Base-by-base conservation (phyloP, 1,140 invertebrate genomes). In the Drosophila suzukii region DNA sequence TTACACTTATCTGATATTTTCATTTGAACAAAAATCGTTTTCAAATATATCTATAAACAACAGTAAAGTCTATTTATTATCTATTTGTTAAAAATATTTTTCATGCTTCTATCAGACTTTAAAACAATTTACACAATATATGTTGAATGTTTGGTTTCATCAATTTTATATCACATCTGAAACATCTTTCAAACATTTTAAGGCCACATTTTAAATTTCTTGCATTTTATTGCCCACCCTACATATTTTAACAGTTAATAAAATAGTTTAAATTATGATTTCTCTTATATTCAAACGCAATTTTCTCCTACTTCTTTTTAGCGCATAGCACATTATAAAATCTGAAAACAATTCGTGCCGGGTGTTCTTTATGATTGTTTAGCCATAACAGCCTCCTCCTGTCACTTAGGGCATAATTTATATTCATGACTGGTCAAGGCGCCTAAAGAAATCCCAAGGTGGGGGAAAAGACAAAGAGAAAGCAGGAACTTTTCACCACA, bases 381-480 rank as follows among this genome's bases (percentile, higher is more conserved):
- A 62, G 56, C 49, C 58, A 47, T 46, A 65, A 59, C 43, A 44
- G 38, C 53, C 56, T 39, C 68, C 50, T 67, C 56, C 30, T 73
- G 53, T 49, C 61, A 66, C 56, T 66, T 67, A 34, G 56, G 50
- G 47, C 34, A 73, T 76, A 80, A 79, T 84, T 73, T 84, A 77
- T 84, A 80, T 84, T 84, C 81, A 83, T 84, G 63, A 46, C 49
- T 56, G 67, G 62, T 68, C 67, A 70, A 53, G 50, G 63, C 49
- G 27, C 2, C 50, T 8, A 55, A 53, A 20, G 27, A 68, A 68
- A 17, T 27, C 13, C 17, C 11, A 38, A 41, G 36, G 15, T 1
- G 11, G 46, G 44, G 13, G 20, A 43, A 32, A 17, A 32, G 34
- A 8, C 44, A n/a, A 15, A 24, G 6, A 17, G 15, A 24, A 7